These are phyloP conservation scores for Benitochromis conjunctus DNA, from an alignment of 2,113 vertebrate genomes.

Conservation along the genomic window DNA sequence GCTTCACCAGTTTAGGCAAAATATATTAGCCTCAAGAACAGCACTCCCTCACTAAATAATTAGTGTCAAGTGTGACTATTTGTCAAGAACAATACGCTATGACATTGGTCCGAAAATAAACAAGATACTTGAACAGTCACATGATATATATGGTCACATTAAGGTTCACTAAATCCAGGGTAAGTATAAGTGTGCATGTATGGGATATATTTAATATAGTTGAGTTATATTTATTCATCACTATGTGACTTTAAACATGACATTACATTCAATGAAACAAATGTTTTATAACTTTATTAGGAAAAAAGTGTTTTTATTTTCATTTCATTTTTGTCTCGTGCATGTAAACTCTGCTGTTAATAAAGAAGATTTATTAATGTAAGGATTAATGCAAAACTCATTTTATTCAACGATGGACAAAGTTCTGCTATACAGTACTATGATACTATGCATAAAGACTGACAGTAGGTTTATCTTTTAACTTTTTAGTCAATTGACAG, in stretches of 20 bases:
- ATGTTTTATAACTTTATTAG: neutral
- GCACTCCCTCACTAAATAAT: neutral
- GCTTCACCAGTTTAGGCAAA: constrained; percentile 3
- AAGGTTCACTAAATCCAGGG: neutral
- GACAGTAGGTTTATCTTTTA: neutral
- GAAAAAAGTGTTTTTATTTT: neutral
- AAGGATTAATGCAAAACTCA: neutral
- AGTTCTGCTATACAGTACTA: too few species aligned
- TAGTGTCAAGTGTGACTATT: neutral
- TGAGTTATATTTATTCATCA: neutral
- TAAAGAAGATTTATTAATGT: neutral
- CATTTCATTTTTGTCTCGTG: neutral
- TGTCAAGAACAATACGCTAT: constrained; percentile 9
- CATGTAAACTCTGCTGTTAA: neutral
- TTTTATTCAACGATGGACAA: neutral
- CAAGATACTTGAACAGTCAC: neutral
- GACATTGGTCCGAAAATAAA: neutral
- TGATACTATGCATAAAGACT: neutral
- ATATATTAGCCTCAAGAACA: constrained; percentile 18
- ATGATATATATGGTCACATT: neutral
- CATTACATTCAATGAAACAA: neutral
- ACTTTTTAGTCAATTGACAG: neutral
- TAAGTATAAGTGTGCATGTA: neutral
- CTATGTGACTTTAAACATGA: neutral
- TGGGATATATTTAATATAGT: neutral